Conservation (phyloP, 2,797 vertebrate species). For the Pristis pectinata region DNA sequence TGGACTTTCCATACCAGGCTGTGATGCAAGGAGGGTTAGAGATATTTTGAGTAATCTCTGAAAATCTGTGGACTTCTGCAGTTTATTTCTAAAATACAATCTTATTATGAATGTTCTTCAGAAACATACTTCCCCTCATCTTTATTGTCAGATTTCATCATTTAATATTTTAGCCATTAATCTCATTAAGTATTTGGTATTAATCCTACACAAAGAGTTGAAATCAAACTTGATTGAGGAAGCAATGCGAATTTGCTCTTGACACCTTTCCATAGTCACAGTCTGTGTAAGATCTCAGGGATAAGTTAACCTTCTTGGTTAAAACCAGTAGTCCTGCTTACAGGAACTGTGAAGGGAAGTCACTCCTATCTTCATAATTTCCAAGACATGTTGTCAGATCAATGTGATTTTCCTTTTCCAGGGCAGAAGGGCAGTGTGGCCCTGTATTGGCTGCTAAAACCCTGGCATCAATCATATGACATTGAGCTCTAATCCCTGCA, state of each 20-base stretch:
- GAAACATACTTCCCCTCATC: background rate
- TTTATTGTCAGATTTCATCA: background rate
- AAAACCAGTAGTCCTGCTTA: background rate
- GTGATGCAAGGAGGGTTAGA: background rate
- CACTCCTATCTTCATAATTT: conserved; percentile 2
- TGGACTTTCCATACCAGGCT: too few species aligned
- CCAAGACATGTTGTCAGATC: conserved; percentile 20
- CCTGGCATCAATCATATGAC: conserved; percentile 1
- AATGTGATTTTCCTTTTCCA: background rate
- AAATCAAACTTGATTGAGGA: background rate
- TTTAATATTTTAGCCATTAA: background rate
- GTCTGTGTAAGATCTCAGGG: background rate
- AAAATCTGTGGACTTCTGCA: background rate
- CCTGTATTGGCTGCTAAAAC: background rate
- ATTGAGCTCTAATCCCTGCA: background rate
- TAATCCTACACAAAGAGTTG: background rate
- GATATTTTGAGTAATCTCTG: background rate
- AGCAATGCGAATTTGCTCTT: background rate
- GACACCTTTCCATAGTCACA: background rate
- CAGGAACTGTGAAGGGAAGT: conserved; percentile 2
- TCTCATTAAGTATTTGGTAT: background rate
- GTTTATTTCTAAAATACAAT: background rate
- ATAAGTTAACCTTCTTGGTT: background rate
- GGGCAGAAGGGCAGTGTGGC: background rate
- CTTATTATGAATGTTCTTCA: background rate